A percentile compares a stretch with the other conserved stretches of the same genome.
Evolutionary conservation across 2,113 vertebrate genomes (phyloP).

Genomic region (Columba livia): DNA sequence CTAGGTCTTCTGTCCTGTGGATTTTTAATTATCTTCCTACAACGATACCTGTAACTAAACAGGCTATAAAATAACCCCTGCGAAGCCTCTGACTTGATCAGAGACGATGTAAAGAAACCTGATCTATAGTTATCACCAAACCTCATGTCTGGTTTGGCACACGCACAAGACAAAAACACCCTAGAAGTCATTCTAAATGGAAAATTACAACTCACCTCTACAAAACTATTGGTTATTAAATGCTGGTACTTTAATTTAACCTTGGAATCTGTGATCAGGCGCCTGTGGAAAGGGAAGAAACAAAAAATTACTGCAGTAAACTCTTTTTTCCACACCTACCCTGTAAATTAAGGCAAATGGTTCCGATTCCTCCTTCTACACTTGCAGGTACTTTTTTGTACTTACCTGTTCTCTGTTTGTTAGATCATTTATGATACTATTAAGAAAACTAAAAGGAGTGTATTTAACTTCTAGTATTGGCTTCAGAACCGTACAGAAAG

Average conservation of each 20-base stretch:
- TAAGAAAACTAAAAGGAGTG: background rate
- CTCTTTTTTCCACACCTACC: background rate
- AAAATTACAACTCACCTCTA: slow-evolving; percentile 89
- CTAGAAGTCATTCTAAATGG: background rate
- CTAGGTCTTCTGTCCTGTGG: background rate
- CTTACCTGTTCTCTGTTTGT: background rate
- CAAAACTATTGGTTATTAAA: slow-evolving; percentile 99
- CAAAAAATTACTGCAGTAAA: slow-evolving; percentile 28
- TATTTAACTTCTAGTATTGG: background rate
- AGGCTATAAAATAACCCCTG: background rate
- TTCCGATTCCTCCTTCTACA: background rate
- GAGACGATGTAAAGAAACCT: background rate
- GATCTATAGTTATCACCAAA: background rate
- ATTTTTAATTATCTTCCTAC: background rate
- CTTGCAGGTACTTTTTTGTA: background rate
- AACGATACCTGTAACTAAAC: background rate
- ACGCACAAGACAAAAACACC: fast-evolving
- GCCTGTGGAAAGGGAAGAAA: slow-evolving; percentile 79
- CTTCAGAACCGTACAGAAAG: background rate
- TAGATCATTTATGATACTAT: background rate
- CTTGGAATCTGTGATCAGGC: slow-evolving; percentile 99
- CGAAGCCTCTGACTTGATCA: background rate
- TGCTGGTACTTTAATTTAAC: slow-evolving; percentile 99
- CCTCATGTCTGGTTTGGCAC: background rate
- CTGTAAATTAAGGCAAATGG: background rate